These are phyloP conservation scores for Agelaius phoeniceus DNA, from an alignment of 2,113 vertebrate genomes.

Conservation along the genomic window DNA sequence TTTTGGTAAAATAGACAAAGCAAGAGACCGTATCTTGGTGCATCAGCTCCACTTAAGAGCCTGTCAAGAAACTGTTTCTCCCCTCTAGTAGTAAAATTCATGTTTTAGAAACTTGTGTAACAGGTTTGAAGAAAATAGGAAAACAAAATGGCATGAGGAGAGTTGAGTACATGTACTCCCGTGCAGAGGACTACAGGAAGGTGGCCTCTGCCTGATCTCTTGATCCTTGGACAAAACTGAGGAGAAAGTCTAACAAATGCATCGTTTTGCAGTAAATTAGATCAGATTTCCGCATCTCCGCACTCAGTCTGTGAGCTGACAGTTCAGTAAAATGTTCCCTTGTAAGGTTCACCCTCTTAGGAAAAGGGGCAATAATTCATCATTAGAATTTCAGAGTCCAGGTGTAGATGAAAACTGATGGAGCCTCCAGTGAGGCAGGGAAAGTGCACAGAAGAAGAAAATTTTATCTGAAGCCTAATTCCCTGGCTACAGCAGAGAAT, in stretches of 20 bases:
- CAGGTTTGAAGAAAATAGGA: neutral
- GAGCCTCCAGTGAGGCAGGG: constrained; percentile 88
- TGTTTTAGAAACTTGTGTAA: neutral
- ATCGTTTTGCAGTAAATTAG: constrained; percentile 86
- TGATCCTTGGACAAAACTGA: constrained; percentile 72
- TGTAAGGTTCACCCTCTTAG: constrained; percentile 85
- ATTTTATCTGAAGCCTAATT: constrained; percentile 96
- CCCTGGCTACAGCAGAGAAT: constrained; percentile 89
- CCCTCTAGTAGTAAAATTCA: neutral
- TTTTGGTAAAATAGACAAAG: neutral
- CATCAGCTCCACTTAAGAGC: neutral
- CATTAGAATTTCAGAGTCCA: constrained; percentile 98
- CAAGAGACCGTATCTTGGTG: neutral
- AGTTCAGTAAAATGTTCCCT: constrained; percentile 86
- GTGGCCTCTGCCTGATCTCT: constrained; percentile 65
- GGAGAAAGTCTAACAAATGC: constrained; percentile 78
- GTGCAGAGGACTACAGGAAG: neutral
- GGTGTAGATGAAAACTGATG: constrained; percentile 97
- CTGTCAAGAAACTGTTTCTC: neutral
- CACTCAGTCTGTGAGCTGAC: constrained; percentile 84
- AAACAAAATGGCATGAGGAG: neutral
- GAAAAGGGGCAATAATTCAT: constrained; percentile 95
- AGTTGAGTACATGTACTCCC: neutral
- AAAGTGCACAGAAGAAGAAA: constrained; percentile 86
- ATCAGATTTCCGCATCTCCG: constrained; percentile 82